Conservation (phyloP, 2,888 invertebrate species). For the Drosophila lacicola region DNA sequence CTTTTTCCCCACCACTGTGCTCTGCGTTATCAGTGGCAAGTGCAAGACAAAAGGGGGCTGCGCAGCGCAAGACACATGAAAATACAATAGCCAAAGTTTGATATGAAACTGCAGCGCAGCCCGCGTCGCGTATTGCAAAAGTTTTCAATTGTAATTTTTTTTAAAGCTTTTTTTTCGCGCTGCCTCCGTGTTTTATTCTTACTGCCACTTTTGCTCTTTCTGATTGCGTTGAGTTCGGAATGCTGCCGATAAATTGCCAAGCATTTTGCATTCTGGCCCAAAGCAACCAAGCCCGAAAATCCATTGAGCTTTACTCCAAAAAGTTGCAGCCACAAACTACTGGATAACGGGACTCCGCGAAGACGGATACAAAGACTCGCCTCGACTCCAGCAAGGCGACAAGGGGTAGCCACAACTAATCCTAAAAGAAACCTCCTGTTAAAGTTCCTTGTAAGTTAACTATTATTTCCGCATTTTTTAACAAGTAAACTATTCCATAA, state of each 20-base stretch:
- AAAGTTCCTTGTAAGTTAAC: no score
- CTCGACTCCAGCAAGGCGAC: no score
- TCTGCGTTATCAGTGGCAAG: conserved; percentile 59
- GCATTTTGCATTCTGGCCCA: conserved; percentile 61
- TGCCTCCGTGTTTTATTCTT: conserved; percentile 32
- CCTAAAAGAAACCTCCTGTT: no score
- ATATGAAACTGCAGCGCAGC: conserved; percentile 76
- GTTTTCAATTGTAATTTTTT: conserved; percentile 75
- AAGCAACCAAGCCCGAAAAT: conserved; percentile 7
- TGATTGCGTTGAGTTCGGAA: conserved; percentile 78
- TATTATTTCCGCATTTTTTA: no score
- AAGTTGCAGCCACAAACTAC: conserved; percentile 7
- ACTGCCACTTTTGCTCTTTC: conserved; percentile 51
- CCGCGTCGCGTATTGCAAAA: conserved; percentile 76
- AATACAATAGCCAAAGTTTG: conserved; percentile 80
- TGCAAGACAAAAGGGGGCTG: conserved; percentile 37
- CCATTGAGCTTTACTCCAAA: conserved; percentile 21
- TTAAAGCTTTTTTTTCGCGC: conserved; percentile 9
- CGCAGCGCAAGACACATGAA: conserved; percentile 73
- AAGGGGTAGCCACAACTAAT: no score
- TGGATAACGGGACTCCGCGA: no score
- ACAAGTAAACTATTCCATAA: no score
- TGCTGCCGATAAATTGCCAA: conserved; percentile 67
- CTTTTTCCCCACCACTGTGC: not conserved
- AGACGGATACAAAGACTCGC: no score